These are phyloP conservation scores for silkworm (Bombyx mori) DNA, from an alignment of 1,140 invertebrate species.

Conservation along the genomic window DNA sequence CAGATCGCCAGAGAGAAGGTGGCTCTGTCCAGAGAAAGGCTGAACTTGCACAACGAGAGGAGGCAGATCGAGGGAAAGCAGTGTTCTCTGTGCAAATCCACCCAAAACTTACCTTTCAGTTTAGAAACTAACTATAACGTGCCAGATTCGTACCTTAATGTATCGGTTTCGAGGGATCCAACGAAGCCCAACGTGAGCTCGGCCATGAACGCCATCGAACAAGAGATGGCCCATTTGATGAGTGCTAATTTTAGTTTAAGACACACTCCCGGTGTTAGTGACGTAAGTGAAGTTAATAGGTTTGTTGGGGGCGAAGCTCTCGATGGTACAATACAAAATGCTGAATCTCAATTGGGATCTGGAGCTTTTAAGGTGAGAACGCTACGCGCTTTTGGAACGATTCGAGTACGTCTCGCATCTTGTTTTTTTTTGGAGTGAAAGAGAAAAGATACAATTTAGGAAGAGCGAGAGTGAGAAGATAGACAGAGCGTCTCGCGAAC, in stretches of 20 bases:
- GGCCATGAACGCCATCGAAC: conserved; percentile 40
- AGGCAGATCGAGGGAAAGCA: conserved; percentile 50
- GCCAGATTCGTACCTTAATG: conserved; percentile 26
- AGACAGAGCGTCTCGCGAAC: no score
- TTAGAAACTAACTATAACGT: conserved; percentile 23
- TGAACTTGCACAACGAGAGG: conserved; percentile 59
- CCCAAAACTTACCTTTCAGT: conserved; percentile 32
- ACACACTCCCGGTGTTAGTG: conserved; percentile 15
- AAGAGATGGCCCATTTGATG: conserved; percentile 50
- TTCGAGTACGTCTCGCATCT: no score
- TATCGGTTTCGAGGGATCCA: conserved; percentile 31
- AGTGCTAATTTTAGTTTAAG: conserved; percentile 29
- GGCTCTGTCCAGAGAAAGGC: conserved; percentile 55
- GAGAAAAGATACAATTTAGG: no score
- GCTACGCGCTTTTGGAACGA: no score
- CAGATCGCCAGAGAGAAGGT: conserved; percentile 68
- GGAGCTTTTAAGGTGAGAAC: conserved; percentile 32
- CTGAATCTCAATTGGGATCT: conserved; percentile 16
- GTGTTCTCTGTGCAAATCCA: conserved; percentile 53
- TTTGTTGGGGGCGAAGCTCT: conserved; percentile 7
- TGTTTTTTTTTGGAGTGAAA: no score
- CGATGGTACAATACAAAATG: no score
- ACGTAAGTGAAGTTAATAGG: conserved; percentile 1
- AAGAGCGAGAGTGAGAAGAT: no score
- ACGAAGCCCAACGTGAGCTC: conserved; percentile 25